Evolutionary conservation across 2,888 invertebrate genomes (phyloP).

Genomic region (Heteromyza rotundicornis): DNA sequence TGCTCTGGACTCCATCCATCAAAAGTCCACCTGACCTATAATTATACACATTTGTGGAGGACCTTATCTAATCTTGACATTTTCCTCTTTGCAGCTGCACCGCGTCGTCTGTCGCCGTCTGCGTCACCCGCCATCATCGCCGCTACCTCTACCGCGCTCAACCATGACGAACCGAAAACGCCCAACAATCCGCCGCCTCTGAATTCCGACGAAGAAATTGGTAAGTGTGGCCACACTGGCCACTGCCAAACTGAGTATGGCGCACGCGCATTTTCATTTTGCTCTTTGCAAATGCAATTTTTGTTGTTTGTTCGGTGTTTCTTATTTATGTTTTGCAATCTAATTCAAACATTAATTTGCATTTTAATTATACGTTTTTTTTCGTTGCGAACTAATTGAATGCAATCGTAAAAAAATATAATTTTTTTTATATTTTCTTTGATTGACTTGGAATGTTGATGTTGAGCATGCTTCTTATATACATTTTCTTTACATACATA

Average conservation of each 20-base stretch:
- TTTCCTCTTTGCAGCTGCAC: neutral
- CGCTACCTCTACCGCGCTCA: constrained; percentile 14
- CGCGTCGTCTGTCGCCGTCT: neutral
- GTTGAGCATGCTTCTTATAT: constrained; percentile 32
- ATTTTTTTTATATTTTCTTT: constrained; percentile 2
- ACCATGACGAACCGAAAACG: constrained; percentile 45
- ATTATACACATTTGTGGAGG: too few species aligned
- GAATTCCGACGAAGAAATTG: constrained; percentile 53
- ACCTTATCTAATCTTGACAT: too few species aligned
- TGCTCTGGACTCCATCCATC: too few species aligned
- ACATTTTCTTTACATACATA: neutral
- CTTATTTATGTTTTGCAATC: constrained; percentile 30
- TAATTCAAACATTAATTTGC: constrained; percentile 27
- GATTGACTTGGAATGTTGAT: constrained; percentile 28
- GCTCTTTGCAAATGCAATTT: constrained; percentile 48
- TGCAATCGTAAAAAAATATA: constrained; percentile 5
- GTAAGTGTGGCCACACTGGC: constrained; percentile 41
- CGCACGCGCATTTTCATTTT: constrained; percentile 11
- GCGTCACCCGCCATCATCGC: constrained; percentile 32
- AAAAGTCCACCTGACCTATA: too few species aligned
- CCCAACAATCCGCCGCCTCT: constrained; percentile 41
- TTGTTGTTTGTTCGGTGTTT: constrained; percentile 45
- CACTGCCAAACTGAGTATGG: too few species aligned
- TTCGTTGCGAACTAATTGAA: constrained; percentile 22
- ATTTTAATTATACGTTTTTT: constrained; percentile 25